Conservation (phyloP, 1,140 invertebrate species). For the Drosophila santomea region DNA sequence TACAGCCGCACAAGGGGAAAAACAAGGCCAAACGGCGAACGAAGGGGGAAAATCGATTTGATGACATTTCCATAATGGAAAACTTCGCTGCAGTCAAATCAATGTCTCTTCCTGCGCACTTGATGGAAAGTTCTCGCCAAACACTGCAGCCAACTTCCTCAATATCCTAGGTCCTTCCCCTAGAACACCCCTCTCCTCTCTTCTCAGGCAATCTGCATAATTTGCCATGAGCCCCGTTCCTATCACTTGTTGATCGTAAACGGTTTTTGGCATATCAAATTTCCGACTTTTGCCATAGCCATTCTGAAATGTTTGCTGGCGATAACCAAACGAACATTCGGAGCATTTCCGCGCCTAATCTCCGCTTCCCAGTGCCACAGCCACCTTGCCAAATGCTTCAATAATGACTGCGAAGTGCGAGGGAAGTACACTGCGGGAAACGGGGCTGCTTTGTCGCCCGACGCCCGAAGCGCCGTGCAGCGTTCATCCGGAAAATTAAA, state of each 20-base stretch:
- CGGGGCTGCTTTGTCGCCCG: too few species aligned
- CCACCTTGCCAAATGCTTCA: constrained; percentile 67
- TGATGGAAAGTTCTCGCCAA: constrained; percentile 57
- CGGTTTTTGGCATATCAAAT: constrained; percentile 61
- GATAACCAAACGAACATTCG: constrained; percentile 58
- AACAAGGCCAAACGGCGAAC: constrained; percentile 2
- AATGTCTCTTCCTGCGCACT: constrained; percentile 59
- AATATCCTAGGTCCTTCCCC: constrained; percentile 40
- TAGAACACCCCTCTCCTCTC: background rate
- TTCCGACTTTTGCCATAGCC: constrained; percentile 60
- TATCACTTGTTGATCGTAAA: constrained; percentile 77
- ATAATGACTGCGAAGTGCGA: constrained; percentile 62
- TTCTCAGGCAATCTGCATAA: constrained; percentile 63
- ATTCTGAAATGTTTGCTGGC: constrained; percentile 34
- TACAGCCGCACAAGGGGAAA: constrained; percentile 7
- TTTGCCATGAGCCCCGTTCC: constrained; percentile 46
- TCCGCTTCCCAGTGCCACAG: constrained; percentile 53
- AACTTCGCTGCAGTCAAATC: constrained; percentile 59
- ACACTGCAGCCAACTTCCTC: constrained; percentile 60
- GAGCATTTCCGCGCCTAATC: constrained; percentile 70
- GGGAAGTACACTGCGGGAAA: constrained; percentile 19
- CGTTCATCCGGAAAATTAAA: background rate
- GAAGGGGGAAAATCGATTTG: constrained; percentile 42
- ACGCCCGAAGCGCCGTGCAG: too few species aligned
- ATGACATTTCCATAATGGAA: constrained; percentile 62